Evolutionary conservation across 2,113 vertebrate genomes (phyloP), one percentile per base, ranked within the genome.

Genomic region (Orycteropus afer): DNA sequence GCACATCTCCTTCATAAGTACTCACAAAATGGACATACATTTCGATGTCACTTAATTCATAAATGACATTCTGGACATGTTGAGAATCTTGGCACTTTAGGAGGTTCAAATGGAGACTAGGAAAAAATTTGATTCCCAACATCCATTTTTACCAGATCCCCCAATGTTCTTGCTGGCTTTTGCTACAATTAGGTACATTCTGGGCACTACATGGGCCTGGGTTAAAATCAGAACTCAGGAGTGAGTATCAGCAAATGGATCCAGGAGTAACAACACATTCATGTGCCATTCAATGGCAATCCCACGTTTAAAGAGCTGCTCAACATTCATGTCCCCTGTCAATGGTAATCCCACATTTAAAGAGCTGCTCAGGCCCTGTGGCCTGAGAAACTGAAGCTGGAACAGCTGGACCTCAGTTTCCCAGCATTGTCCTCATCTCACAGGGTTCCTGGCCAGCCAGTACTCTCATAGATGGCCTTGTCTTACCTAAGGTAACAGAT

Each of bases 401-500:
- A 74, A 42, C 61, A 4, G 0, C 49, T 5, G 11, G 49, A 65
- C 40, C 85, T 85, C 7, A 0, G 20, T 77, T 77, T 40, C 82
- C 84, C 84, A 27, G 67, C 34, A 45, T 18, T 5, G 22, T 22
- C 57, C 42, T 51, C 55, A 40, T 34, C 34, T 22, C 34, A 4
- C 13, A 73, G 57, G 34, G 37, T 34, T 47, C 55, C 65, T 18
- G 25, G 45, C 5, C 14, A 34, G 89, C 51, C 29, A 32, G 22
- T 5, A 13, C 74, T 45, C 37, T 32, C 23, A 57, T 40, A 32
- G 45, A 53, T 17, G 27, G 65, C 29, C 55, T 40, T 34, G 27
- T 71, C 88, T 93, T 61, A 93, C 86, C 91, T 95, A 47, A 25
- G 49, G 40, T 20, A 42, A n/a, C 2, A 34, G 37, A 34, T 49